Base-by-base conservation (phyloP, 2,888 invertebrate species). In the Autographa gamma region DNA sequence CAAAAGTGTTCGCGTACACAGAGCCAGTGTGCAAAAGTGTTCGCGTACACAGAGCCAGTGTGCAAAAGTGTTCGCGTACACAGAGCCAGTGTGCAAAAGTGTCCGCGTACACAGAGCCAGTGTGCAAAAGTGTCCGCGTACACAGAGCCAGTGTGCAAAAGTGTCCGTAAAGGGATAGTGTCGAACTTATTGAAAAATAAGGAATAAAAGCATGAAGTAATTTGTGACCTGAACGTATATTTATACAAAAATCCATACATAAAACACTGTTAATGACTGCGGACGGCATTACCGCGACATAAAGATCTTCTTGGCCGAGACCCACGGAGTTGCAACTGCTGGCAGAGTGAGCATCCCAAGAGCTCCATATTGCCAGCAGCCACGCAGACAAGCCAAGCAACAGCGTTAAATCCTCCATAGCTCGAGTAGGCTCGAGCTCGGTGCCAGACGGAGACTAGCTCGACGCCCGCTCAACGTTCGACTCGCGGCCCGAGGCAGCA, bases 221-320 rank as follows among this genome's bases (percentile, higher is more conserved):
- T 56, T 77, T 76, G 81, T 81, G 80, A 87, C 83, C 85, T 85
- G 84, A 84, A 85, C 85, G 78, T 85, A 82, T 85, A 83, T 86
- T 85, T 87, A 85, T 85, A 84, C 80, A 84, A 83, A 84, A 83
- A 82, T 84, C 78, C 82, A 83, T 82, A 86, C 81, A 85, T 67
- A 69, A 60, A 79, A 81, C 80, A 82, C 77, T 78, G 77, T 70
- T 66, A 48, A 70, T 77, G 68, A 70, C 74, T 74, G 74, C 79
- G 62, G 70, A 81, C 79, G 77, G 80, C 63, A 62, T 71, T 59
- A 64, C 73, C 64, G 74, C 66, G 74, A 80, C 69, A 71, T 77
- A 16, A 66, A 70, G 63, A 7, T 8, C 73, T 69, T 70, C 52
- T 63, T 60, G 69, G 64, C 71, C 60, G 66, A 72, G 72, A 65